These are phyloP conservation scores for Drosophila sordidula DNA, from an alignment of 2,888 invertebrate genomes.

Conservation along the genomic window DNA sequence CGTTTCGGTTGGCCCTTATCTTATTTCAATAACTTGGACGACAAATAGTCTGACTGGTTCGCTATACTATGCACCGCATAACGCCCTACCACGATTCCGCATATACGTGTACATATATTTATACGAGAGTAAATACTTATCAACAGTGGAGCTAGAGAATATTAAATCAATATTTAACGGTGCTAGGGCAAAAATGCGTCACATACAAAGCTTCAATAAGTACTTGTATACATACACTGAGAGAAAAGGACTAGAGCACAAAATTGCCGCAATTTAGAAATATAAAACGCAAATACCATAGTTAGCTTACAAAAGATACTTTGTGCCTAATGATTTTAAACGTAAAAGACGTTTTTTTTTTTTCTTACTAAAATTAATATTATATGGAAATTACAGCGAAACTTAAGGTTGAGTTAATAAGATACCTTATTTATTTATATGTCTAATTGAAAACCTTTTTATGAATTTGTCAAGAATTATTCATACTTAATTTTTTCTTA, in stretches of 20 bases:
- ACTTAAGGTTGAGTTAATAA: no score
- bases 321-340: no score
- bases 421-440: no score
- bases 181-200: slow-evolving; percentile 77
- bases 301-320: no score
- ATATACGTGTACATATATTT: slow-evolving; percentile 14
- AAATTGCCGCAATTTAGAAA: no score
- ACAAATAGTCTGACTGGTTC: slow-evolving; percentile 66
- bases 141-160: slow-evolving; percentile 53
- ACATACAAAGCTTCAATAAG: slow-evolving; percentile 26
- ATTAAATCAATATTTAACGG: slow-evolving; percentile 77
- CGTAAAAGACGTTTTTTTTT: no score
- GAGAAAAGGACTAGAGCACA: neutral
- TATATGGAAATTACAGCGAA: no score
- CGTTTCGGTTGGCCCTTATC: slow-evolving; percentile 44
- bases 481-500: no score
- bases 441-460: no score
- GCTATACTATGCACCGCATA: slow-evolving; percentile 9
- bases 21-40: slow-evolving; percentile 55
- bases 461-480: no score
- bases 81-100: neutral
- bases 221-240: neutral
- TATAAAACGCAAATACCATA: no score
- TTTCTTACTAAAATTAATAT: no score
- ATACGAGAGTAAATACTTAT: slow-evolving; percentile 36